Evolutionary conservation across 2,113 vertebrate species (phyloP).

Genomic region (cattle (Bos taurus)): ARS-UCD2.0 NC_037335.1:72539001-72539500

Average conservation of each 20-base stretch:
- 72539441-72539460: not conserved
- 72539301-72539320: not conserved
- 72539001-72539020: not conserved
- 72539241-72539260: not conserved
- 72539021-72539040: not conserved
- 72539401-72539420: not conserved
- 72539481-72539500: not conserved
- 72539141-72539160: not conserved
- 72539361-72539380: not conserved
- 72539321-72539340: not conserved
- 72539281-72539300: not conserved
- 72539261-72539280: not conserved
- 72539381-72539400: not conserved
- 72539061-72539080: not conserved
- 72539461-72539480: not conserved
- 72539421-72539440: not conserved
- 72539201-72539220: accelerated
- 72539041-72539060: not conserved
- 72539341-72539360: not conserved
- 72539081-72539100: not conserved
- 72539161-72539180: not conserved
- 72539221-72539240: accelerated
- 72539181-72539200: accelerated
- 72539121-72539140: not conserved
- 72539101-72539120: not conserved